These are phyloP conservation scores for Phasianus colchicus DNA, from an alignment of 2,113 vertebrate genomes.

Conservation along the genomic window DNA sequence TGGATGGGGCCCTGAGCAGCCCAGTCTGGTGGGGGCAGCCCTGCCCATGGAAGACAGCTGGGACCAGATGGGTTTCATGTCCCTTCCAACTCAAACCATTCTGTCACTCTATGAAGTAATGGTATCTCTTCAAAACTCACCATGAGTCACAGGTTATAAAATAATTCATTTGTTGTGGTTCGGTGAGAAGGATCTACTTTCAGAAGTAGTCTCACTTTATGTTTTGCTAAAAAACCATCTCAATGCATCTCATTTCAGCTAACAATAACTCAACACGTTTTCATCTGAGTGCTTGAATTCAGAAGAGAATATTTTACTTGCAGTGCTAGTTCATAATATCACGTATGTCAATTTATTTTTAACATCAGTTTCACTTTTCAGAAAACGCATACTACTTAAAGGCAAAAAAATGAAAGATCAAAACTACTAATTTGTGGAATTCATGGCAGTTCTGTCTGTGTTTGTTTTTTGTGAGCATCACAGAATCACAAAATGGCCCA, in stretches of 20 bases:
- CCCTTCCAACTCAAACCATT: neutral
- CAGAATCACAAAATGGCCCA: too few relatives aligned
- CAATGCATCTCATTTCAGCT: slow-evolving; percentile 19
- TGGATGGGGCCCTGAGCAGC: neutral
- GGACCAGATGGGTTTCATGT: neutral
- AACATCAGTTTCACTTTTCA: neutral
- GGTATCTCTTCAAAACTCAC: slow-evolving; percentile 57
- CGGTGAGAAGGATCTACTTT: slow-evolving; percentile 83
- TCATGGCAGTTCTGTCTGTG: neutral
- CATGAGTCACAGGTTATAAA: slow-evolving; percentile 63
- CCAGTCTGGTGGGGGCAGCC: neutral
- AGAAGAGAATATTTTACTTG: neutral
- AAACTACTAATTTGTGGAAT: neutral
- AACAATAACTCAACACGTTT: neutral
- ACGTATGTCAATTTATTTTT: neutral
- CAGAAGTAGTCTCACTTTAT: slow-evolving; percentile 79
- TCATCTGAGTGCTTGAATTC: neutral
- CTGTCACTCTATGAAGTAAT: neutral
- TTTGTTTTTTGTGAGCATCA: neutral
- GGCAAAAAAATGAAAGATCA: neutral
- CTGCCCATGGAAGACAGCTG: neutral
- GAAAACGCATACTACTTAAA: neutral
- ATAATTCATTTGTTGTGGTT: slow-evolving; percentile 82
- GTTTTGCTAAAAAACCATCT: slow-evolving; percentile 74
- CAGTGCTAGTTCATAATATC: neutral